Evolutionary conservation across 2,113 vertebrate genomes (phyloP).

Genomic region (Phrynocephalus versicolor): DNA sequence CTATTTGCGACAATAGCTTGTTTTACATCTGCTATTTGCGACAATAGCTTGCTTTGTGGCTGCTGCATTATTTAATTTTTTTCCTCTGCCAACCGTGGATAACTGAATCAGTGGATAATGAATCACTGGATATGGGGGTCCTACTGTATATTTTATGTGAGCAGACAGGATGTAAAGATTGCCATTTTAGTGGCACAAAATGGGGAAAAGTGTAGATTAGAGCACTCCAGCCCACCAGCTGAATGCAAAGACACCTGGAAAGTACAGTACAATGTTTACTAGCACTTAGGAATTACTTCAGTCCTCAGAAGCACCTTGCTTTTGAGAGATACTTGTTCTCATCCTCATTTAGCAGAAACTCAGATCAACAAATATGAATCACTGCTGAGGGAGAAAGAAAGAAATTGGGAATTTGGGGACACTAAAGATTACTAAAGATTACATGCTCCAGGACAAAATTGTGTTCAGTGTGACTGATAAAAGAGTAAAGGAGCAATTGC

Average conservation of each 20-base stretch:
- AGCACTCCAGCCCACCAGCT: neutral
- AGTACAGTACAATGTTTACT: neutral
- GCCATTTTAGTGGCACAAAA: neutral
- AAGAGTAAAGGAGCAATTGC: slow-evolving; percentile 18
- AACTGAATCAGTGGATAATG: no score
- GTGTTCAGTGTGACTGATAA: slow-evolving; percentile 22
- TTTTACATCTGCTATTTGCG: no score
- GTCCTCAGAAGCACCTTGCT: neutral
- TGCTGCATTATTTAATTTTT: no score
- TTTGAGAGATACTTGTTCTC: neutral
- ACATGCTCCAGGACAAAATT: slow-evolving; percentile 20
- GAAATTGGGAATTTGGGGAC: slow-evolving; percentile 9
- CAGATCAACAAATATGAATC: neutral
- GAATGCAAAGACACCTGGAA: neutral
- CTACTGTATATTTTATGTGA: no score
- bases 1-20: no score
- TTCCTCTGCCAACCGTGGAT: no score
- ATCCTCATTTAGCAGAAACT: neutral
- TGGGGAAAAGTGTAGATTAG: neutral
- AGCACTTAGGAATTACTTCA: neutral
- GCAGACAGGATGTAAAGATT: neutral
- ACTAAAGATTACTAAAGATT: slow-evolving; percentile 17
- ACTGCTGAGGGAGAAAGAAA: neutral
- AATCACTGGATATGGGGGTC: no score
- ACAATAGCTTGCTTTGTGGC: no score